Evolutionary conservation across 2,113 vertebrate genomes (phyloP), one percentile per base, ranked within the genome.

Genomic region (Apodemus sylvaticus): DNA sequence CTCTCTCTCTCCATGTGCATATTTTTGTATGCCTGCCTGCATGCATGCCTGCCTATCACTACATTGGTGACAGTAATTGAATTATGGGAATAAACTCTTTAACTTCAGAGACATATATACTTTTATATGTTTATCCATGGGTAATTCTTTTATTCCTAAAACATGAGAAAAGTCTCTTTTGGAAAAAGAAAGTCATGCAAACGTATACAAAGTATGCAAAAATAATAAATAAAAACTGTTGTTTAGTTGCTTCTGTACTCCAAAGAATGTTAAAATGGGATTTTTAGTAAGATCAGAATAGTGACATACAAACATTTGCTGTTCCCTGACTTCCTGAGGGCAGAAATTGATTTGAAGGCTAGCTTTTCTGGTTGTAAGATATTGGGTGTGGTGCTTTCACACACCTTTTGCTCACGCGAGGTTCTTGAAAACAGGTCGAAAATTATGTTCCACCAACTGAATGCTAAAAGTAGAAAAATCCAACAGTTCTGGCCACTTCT

Each of bases 201-300:
- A 79, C n/a, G 39, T 0, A 93, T 82, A 12, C 36, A 92, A 94
- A 88, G 68, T 82, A 70, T 71, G 0, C 19, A 74, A 90, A 58
- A 86, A 45, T 0, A 6, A 73, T 76, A 62, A 85, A 73, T 0
- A 13, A 74, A 77, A 85, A 68, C 39, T 14, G 7, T 94, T 81
- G 36, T 92, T 89, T 5, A 82, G 2, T 71, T 96, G 20, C 5
- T 91, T 68, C 20, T 81, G 19, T 74, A 70, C 19, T 58, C 91
- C 42, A 76, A 94, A 74, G n/a, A 88, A 88, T 79, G 51, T 5
- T 93, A 89, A 96, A 93, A 51, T 45, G 64, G 60, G 74, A 89
- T 8, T 53, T 51, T 6, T 74, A 88, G 77, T 51, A 86, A 96
- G 89, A 60, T 55, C 16, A 14, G 26, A 42, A 45, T 20, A 60